A percentile compares a stretch with the other conserved stretches of the same genome.
Evolutionary conservation across 92 coral and sea anemone species (phyloP).

Genomic region (Zoanthus solanderi): DNA sequence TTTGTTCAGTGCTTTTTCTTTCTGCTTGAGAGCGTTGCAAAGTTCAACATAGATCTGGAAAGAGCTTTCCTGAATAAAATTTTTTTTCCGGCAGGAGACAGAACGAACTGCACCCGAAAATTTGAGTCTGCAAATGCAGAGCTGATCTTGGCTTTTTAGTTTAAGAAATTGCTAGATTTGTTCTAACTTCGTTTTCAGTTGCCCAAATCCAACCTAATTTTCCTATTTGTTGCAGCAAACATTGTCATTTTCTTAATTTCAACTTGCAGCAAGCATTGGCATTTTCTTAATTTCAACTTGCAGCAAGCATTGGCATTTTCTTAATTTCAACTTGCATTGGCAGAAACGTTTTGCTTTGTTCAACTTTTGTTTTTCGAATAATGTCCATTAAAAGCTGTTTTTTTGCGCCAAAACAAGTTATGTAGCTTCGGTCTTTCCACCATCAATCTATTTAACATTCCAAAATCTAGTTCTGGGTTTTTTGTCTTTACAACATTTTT

Average conservation of each 20-base stretch:
- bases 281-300: neutral
- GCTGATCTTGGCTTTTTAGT: slow-evolving; percentile 19
- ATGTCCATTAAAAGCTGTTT: neutral
- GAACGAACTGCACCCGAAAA: slow-evolving; percentile 25
- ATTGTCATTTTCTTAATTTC: neutral
- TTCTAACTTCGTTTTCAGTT: slow-evolving; percentile 21
- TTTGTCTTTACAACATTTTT: neutral
- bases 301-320: neutral
- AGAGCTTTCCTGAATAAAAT: neutral
- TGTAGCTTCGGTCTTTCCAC: neutral
- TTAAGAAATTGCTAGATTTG: neutral
- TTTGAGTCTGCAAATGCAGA: slow-evolving; percentile 9
- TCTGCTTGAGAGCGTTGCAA: too few relatives aligned
- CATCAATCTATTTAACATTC: neutral
- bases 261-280: neutral
- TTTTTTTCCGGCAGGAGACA: neutral
- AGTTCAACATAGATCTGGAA: neutral
- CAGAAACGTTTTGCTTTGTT: neutral
- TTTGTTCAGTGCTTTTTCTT: too few relatives aligned
- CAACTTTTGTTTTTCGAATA: neutral
- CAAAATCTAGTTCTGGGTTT: slow-evolving; percentile 9
- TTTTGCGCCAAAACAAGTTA: neutral
- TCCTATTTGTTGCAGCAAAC: neutral
- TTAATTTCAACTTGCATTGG: neutral
- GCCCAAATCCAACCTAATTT: neutral